Percentiles rank a stretch among this genome's conserved stretches.
These are phyloP conservation scores for Oryzias melastigma DNA, from an alignment of 2,113 vertebrate genomes.

Conservation along the genomic window DNA sequence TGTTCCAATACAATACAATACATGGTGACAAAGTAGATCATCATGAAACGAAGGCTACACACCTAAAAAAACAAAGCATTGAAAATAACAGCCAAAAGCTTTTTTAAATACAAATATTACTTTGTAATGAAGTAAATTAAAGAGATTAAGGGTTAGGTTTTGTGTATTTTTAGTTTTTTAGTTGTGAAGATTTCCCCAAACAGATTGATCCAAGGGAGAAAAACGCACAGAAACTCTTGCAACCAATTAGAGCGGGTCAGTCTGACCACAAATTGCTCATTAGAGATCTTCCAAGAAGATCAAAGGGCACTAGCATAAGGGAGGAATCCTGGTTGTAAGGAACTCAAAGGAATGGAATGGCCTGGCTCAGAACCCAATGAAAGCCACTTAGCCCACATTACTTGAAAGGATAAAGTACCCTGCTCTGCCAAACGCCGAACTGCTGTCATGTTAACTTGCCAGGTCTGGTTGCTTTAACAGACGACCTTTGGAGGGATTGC, in stretches of 20 bases:
- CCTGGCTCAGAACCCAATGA: constrained; percentile 42
- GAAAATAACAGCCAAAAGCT: no score
- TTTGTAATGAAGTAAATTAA: no score
- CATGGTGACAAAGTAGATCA: no score
- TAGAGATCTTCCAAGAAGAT: constrained; percentile 62
- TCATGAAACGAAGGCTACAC: no score
- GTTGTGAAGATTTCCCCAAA: constrained; percentile 15
- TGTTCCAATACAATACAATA: no score
- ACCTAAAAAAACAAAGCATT: no score
- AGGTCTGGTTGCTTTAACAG: constrained; percentile 33
- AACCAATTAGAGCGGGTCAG: constrained; percentile 64
- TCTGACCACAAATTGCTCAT: constrained; percentile 65
- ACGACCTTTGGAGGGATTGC: constrained; percentile 30
- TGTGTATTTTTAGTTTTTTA: not conserved
- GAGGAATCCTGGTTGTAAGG: constrained; percentile 40
- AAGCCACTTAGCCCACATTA: constrained; percentile 50
- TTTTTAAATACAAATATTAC: no score
- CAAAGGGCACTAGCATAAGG: constrained; percentile 49
- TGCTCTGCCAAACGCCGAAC: constrained; percentile 32
- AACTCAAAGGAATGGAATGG: constrained; percentile 62
- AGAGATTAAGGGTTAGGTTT: no score
- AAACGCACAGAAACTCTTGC: constrained; percentile 33
- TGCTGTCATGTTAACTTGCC: constrained; percentile 26
- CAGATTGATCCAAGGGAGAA: constrained; percentile 26
- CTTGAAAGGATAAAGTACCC: constrained; percentile 33